Base-by-base conservation (phyloP, 35 echinoderm and acorn worm species). In the Stichopus chloronotus region DNA sequence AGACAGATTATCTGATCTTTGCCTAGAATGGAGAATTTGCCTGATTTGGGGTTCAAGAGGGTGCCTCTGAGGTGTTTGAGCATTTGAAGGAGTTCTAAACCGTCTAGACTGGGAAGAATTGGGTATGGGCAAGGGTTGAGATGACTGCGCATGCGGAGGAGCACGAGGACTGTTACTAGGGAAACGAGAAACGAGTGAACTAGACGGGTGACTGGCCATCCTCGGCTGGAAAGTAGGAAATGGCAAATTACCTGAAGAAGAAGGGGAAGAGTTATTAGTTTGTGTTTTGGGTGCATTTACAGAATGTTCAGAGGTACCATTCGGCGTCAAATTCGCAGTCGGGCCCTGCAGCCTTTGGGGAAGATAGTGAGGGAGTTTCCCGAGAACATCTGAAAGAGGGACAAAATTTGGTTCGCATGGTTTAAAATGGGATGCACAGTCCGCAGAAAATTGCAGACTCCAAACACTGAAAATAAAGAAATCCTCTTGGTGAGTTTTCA, bases 261-360 rank as follows among this genome's bases (percentile, higher is more conserved):
- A 83, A 56, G 25, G 80, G 52, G 43, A 43, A 83, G 52, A 83
- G 30, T 43, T 43, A 43, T 43, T 43, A 55, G 9, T 52, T 83
- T 43, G 25, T 83, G 80, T 56, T 83, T 83, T 83, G 80, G 52
- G 80, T 65, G 61, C 61, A 8, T 65, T 65, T 14, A 65, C 61
- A 65, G 61, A 65, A 19, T 65, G 61, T 19, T 65, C 61, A 65
- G 61, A 65, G 61, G 61, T 11, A 19, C 61, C 61, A 14, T 65
- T 11, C 9, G 19, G 4, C 19, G 11, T 65, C 61, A 65, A 14
- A 11, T 8, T 65, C 61, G 11, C 61, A 65, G 11, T 65, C 19
- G 61, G 11, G 19, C 7, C 61, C 19, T 11, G 61, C 11, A 65
- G 19, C 19, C 61, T 65, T 65, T 65, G 61, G 11, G 5, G 61